Conservation (phyloP, 2,797 vertebrate species). For the Microchirus variegatus region DNA sequence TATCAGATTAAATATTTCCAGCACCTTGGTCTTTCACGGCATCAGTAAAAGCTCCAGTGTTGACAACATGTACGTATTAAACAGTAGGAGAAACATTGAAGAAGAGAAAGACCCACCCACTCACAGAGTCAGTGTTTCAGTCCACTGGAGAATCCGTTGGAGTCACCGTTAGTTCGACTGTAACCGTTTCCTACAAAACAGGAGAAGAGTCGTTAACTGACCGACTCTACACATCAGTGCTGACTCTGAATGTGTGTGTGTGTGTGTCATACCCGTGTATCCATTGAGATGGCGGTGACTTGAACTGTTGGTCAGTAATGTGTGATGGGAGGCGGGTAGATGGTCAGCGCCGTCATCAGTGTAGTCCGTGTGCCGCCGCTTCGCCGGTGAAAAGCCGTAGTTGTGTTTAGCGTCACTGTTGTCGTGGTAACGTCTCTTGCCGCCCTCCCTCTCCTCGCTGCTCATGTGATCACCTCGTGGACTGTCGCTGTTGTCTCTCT, state of each 20-base stretch:
- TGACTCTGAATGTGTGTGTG: neutral
- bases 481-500: conserved; percentile 72
- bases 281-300: conserved; percentile 63
- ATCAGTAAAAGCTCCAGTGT: no score
- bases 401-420: conserved; percentile 52
- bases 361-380: conserved; percentile 40
- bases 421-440: conserved; percentile 52
- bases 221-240: neutral
- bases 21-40: no score
- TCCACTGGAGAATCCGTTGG: conserved; percentile 54
- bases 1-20: no score
- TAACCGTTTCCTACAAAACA: conserved; percentile 66
- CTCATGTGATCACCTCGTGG: conserved; percentile 37
- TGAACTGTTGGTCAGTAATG: conserved; percentile 36
- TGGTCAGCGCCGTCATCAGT: neutral
- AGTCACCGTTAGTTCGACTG: conserved; percentile 60
- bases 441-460: conserved; percentile 61
- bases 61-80: no score
- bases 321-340: conserved; percentile 15
- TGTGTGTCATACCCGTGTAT: conserved; percentile 59
- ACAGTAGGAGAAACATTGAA: no score
- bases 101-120: conserved; percentile 24
- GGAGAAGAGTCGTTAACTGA: neutral
- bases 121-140: conserved; percentile 64
- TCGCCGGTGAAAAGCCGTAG: conserved; percentile 37